Evolutionary conservation across 1,140 invertebrate species (phyloP).

Genomic region (Panulirus ornatus): DNA sequence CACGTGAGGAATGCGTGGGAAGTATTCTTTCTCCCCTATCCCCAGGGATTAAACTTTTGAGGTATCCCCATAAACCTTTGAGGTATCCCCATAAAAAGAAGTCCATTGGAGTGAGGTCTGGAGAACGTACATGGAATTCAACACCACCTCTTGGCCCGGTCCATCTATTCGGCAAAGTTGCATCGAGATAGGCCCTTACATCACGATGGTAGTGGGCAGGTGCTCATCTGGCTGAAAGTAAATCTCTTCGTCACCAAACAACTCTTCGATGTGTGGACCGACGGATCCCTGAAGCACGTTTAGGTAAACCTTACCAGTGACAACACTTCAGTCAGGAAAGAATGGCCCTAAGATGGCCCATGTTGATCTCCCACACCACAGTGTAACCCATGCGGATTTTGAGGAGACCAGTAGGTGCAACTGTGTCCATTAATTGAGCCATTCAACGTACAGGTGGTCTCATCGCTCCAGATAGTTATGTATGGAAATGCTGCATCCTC

Average conservation of each 20-base stretch:
- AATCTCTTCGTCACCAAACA: slow-evolving; percentile 36
- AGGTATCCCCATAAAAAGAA: slow-evolving; percentile 19
- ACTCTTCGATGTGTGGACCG: slow-evolving; percentile 35
- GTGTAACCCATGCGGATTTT: slow-evolving; percentile 68
- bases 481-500: not conserved
- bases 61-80: no score
- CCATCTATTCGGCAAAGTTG: slow-evolving; percentile 60
- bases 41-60: no score
- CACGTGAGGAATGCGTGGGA: no score
- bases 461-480: slow-evolving; percentile 67
- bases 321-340: slow-evolving; percentile 67
- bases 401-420: slow-evolving; percentile 66
- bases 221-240: slow-evolving; percentile 46
- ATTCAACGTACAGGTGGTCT: slow-evolving; percentile 73
- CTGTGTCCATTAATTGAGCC: slow-evolving; percentile 27
- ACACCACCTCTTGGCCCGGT: slow-evolving; percentile 50
- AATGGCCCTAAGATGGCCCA: slow-evolving; percentile 65
- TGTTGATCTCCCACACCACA: slow-evolving; percentile 67
- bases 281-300: slow-evolving; percentile 62
- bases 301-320: slow-evolving; percentile 65
- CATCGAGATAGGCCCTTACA: slow-evolving; percentile 57
- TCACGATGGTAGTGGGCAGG: slow-evolving; percentile 68
- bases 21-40: no score
- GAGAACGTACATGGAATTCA: slow-evolving; percentile 26
- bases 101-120: slow-evolving; percentile 9